Base-by-base conservation (phyloP, 2,888 invertebrate species). In the Brachylomia viminalis region DNA sequence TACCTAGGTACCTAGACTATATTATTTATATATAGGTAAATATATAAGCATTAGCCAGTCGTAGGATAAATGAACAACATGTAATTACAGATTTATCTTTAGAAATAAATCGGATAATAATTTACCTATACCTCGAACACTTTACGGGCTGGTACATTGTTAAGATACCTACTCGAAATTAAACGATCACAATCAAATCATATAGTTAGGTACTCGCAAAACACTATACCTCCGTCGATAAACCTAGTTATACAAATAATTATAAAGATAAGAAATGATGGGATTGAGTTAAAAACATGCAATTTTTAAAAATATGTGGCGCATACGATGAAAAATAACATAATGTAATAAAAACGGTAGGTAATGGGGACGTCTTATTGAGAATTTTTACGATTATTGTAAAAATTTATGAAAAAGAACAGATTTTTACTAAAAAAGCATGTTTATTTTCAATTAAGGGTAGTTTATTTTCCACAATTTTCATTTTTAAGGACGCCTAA, bases 71-170 rank as follows among this genome's bases (percentile, higher is more conserved):
- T 66, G 61, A 78, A 80, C 67, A 88, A 80, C 86, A 71, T 85
- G 67, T 77, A 83, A 88, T 88, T 87, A 88, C 70, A 75, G 77
- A 82, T 77, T 86, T 73, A 87, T 83, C 87, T 86, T 75, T 70
- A 56, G 74, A 64, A 79, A 80, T 80, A 79, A 77, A 87, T 81
- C 74, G 66, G 56, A 74, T 82, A 82, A 74, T 83, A 82, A 84
- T 79, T 80, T 80, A n/a, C n/a, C n/a, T n/a, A 80, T 77, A 78
- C 76, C 68, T 77, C 62, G 38, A 79, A 75, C 54, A 71, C 45
- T 65, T 75, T 42, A 73, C 67, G 20, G 23, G 8, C 27, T 20
- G n/a, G 13, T 27, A 30, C 10, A 38, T 54, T 45, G 45, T 72
- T 47, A 47, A 76, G 33, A 17, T n/a, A 62, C 42, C 20, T 67